Evolutionary conservation across 2,797 vertebrate genomes (phyloP), one percentile per base, ranked within the genome.

Genomic region (Emydoidea blandingii): DNA sequence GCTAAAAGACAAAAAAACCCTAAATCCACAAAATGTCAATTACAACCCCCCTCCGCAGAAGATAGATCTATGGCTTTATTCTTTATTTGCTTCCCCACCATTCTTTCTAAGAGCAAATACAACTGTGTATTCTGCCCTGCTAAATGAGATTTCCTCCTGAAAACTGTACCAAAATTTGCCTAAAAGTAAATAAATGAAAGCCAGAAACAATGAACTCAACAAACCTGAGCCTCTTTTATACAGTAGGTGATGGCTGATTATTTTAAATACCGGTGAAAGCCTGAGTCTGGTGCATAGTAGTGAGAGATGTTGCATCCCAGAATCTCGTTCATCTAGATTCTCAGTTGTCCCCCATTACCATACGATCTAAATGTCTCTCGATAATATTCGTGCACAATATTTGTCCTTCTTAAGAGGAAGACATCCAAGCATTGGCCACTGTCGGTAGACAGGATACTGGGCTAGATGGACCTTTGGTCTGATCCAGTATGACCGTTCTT

Each of bases 1-100:
- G 94, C 91, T 93, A 94, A 87, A 95, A 90, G 74, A 94, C 29
- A 62, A 34, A 34, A 62, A 34, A 34, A 62, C 8, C 3, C 53
- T 21, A 23, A 31, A 31, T 6, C 12, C 59, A 62, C 14, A 34
- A 62, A 57, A 62, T 31, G 31, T 62, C 6, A 62, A 16, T 34
- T 62, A 62, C 59, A 62, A 12, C 14, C 6, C 59, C 27, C 15
- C 54, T 25, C 54, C 2, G 2, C 54, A 16, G 59, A 62, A 34
- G 59, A 44, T 44, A 44, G 44, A 44, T 44, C 44, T 6, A 44
- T 44, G 44, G 44, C 44, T 44, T 44, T 44, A 44, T 44, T 44
- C 44, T 44, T 44, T 44, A 44, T 6, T 62, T 62, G 15, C 6
- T 62, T 62, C 31, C 15, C 14, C 59, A 34, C 6, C 21, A 10